Evolutionary conservation across 1,140 invertebrate species (phyloP), one percentile per base, ranked within the genome.

Genomic region (Ostrea denselamellosa): DNA sequence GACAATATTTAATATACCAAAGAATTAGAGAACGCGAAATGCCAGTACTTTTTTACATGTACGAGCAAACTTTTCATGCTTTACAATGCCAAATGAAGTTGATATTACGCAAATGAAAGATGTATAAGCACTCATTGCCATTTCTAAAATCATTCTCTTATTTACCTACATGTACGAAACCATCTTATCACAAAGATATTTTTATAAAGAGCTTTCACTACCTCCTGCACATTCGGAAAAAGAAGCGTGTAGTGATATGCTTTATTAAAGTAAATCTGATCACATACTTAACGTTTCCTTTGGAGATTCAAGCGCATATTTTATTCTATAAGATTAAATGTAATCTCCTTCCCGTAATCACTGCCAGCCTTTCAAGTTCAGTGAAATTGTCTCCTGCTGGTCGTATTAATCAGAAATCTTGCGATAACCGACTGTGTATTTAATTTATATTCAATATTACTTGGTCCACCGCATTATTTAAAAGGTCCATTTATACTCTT

Each of bases 241-340:
- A 77, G 28, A 28, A 77, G 10, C 9, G 28, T 77, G 68, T 28
- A 77, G 28, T 17, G 56, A 62, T 77, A 28, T 34, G 28, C 28
- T 25, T 77, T 34, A 77, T 77, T 28, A 28, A 25, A 77, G 22
- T 9, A 77, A 77, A 77, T 77, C 25, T 77, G 12, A 77, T 77
- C 68, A 25, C 28, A 77, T 77, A 77, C 25, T 77, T 77, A 77
- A 77, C 68, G 68, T 77, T 34, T 77, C 68, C 68, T 77, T 77
- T 77, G 68, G 68, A 28, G 5, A 28, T 28, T 77, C 28, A 62
- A 77, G 25, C 68, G 17, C 68, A 77, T 17, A 77, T 77, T 77
- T 77, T 77, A 77, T 22, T 28, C 68, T 10, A 25, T 28, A 77
- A 28, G 9, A 77, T 77, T 28, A 28, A 10, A 77, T 77, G 68